Evolutionary conservation across 2,888 invertebrate genomes (phyloP).

Genomic region (Melieria crassipennis): DNA sequence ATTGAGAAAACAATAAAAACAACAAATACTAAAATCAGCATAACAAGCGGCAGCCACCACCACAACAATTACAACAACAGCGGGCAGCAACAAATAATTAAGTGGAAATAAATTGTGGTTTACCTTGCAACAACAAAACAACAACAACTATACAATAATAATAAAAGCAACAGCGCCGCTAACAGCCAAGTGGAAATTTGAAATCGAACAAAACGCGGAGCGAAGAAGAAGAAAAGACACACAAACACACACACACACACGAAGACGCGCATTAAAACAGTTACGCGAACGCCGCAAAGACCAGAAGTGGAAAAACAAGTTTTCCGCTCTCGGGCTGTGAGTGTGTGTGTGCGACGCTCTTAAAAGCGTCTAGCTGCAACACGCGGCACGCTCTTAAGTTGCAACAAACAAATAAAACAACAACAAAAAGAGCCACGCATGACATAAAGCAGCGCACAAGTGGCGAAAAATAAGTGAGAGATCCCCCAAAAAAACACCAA

Average conservation of each 20-base stretch:
- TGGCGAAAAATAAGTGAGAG: too few relatives aligned
- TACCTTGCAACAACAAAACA: slow-evolving; percentile 44
- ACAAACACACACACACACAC: neutral
- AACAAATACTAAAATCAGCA: slow-evolving; percentile 9
- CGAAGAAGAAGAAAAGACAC: neutral
- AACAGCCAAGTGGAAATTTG: slow-evolving; percentile 2
- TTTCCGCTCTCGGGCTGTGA: too few relatives aligned
- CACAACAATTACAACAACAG: slow-evolving; percentile 31
- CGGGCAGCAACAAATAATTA: slow-evolving; percentile 22
- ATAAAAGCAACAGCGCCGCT: slow-evolving; percentile 23
- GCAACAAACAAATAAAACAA: too few relatives aligned
- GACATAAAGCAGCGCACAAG: too few relatives aligned
- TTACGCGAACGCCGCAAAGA: too few relatives aligned
- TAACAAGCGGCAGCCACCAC: slow-evolving; percentile 7
- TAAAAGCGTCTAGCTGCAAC: too few relatives aligned
- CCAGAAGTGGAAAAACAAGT: too few relatives aligned
- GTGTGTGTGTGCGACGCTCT: too few relatives aligned
- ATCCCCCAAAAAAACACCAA: too few relatives aligned
- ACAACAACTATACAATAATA: slow-evolving; percentile 27
- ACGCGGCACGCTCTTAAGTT: too few relatives aligned
- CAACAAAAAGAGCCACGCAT: too few relatives aligned
- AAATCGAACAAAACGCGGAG: slow-evolving; percentile 8
- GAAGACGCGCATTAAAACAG: too few relatives aligned
- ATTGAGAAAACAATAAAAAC: slow-evolving; percentile 43
- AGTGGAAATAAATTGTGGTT: slow-evolving; percentile 47